phyloP scores from a whole-genome alignment of 92 coral and sea anemone species.

The Zoanthus sociatus region DNA sequence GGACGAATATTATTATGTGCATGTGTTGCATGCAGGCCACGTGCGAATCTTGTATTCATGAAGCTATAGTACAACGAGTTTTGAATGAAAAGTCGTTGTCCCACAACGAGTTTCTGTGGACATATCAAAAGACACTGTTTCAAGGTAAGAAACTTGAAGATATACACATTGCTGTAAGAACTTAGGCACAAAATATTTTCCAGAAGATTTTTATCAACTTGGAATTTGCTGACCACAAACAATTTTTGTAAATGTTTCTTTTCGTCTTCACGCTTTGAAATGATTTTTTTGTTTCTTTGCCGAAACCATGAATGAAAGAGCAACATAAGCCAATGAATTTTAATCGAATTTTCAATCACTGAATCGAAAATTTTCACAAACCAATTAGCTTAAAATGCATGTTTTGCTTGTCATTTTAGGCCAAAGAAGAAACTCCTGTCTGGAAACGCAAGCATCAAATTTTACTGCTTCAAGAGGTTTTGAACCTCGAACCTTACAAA shows the following conservation, averaged over 20 bases:
- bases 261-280: too few species aligned
- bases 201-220: background rate
- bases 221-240: background rate
- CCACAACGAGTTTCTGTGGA: too few species aligned
- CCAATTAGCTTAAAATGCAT: conserved; percentile 13
- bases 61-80: too few species aligned
- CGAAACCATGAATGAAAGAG: conserved; percentile 17
- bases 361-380: background rate
- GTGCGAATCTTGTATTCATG: too few species aligned
- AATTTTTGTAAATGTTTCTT: too few species aligned
- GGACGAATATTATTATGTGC: too few species aligned
- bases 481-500: conserved; percentile 48
- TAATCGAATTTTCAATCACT: conserved; percentile 13
- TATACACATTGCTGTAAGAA: conserved; percentile 5
- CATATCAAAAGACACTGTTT: background rate
- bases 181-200: background rate
- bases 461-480: conserved; percentile 53
- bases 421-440: conserved; percentile 56
- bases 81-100: too few species aligned
- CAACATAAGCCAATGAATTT: conserved; percentile 7
- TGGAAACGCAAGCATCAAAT: conserved; percentile 57
- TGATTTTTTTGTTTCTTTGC: background rate
- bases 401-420: conserved; percentile 24
- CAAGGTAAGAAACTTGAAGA: conserved; percentile 21
- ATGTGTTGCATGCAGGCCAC: too few species aligned